Conservation (phyloP, 2,113 vertebrate species). For the Leptobrachium ailaonicum region DNA sequence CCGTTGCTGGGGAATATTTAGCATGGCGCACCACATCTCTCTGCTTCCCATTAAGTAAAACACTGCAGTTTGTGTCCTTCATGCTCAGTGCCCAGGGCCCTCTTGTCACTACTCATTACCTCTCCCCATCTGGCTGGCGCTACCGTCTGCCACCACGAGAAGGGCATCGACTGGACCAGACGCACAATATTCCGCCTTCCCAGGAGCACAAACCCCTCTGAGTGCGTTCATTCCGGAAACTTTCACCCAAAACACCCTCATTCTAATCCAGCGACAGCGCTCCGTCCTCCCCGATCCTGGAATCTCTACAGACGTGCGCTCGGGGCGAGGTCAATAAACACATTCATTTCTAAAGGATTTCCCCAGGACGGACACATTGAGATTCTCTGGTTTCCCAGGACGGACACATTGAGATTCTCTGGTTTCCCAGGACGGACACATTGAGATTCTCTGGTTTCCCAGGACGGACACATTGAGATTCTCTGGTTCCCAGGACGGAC, state of each 20-base stretch:
- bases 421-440: too few species aligned
- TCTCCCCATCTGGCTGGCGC: constrained; percentile 55
- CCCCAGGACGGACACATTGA: too few species aligned
- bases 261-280: neutral
- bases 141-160: constrained; percentile 54
- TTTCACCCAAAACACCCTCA: neutral
- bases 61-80: constrained; percentile 54
- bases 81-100: constrained; percentile 53
- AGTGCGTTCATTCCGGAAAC: neutral
- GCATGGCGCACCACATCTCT: constrained; percentile 5
- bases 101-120: constrained; percentile 61
- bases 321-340: too few species aligned
- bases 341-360: too few species aligned
- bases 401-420: too few species aligned
- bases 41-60: constrained; percentile 34
- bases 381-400: too few species aligned
- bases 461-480: too few species aligned
- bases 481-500: too few species aligned
- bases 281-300: too few species aligned
- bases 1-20: neutral
- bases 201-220: neutral
- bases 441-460: too few species aligned
- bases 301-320: too few species aligned
- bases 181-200: constrained; percentile 44
- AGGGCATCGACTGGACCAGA: constrained; percentile 37